Base-by-base conservation (phyloP, 1,140 invertebrate species). In the Scaptodrosophila lebanonensis region DNA sequence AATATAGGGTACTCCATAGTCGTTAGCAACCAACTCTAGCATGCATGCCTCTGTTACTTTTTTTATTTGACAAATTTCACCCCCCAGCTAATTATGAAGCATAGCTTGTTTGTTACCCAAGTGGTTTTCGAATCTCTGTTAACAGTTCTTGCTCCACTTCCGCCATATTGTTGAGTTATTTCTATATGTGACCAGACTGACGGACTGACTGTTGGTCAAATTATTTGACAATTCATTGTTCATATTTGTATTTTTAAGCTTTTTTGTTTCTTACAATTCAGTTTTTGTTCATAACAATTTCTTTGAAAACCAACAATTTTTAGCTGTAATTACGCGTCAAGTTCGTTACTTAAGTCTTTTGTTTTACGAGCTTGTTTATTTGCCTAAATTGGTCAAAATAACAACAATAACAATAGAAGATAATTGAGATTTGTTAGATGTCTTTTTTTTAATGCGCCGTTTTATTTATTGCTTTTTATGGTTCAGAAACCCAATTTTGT, bases 281-380 rank as follows among this genome's bases (percentile, higher is more conserved):
- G 36, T 13, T 11, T 39, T 22, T 66, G 48, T 27, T 48, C 13
- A 15, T n/a, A 48, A 42, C 29, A 40, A 64, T 52, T 63, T 54
- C 33, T 29, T 54, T 45, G 66, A 66, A 66, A 36, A 75, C 63
- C 68, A 60, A 68, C 75, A 75, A 69, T n/a, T n/a, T n/a, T 65
- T 82, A 62, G 52, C 11, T 12, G 61, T 63, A 75, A 75, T 82
- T 82, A 60, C 66, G 57, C 57, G 17, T 47, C 51, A 50, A 63
- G 69, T 82, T 79, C 50, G 57, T 57, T 66, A 69, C 69, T 36
- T 57, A 68, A 82, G 75, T 79, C 75, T 79, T 79, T 79, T 79
- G 73, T 72, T 79, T 77, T 48, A 62, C 12, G 42, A 49, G 58
- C 30, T 52, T 61, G 64, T 62, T 70, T 54, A 61, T 59, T 36